A percentile compares a stretch with the other conserved stretches of the same genome.
Evolutionary conservation across 2,797 vertebrate genomes (phyloP).

Genomic region (Salarias fasciatus): DNA sequence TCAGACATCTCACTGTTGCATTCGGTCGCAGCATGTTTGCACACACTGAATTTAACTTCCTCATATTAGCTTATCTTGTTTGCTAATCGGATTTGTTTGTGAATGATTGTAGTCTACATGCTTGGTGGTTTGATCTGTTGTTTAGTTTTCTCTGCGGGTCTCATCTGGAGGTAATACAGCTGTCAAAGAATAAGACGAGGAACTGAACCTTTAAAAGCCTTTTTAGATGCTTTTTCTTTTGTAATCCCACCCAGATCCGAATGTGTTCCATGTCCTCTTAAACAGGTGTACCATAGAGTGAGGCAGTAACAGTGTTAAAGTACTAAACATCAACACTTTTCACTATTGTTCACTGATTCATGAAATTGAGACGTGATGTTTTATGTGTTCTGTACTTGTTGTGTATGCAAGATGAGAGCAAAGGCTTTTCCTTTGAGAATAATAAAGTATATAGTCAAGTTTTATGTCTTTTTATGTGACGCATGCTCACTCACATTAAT

Average conservation of each 20-base stretch:
- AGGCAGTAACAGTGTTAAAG: slow-evolving; percentile 27
- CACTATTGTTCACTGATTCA: slow-evolving; percentile 37
- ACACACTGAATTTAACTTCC: no score
- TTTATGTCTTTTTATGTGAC: neutral
- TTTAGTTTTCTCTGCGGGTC: neutral
- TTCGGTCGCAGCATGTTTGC: no score
- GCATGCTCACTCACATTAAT: neutral
- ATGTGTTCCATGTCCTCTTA: slow-evolving; percentile 14
- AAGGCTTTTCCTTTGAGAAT: slow-evolving; percentile 8
- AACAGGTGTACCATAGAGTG: slow-evolving; percentile 11
- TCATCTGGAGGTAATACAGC: neutral
- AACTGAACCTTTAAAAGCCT: neutral
- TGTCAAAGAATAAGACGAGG: neutral
- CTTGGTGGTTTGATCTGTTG: neutral
- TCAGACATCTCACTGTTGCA: no score
- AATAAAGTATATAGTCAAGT: slow-evolving; percentile 6
- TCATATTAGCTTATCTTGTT: no score
- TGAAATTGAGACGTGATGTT: slow-evolving; percentile 44
- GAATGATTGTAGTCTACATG: no score
- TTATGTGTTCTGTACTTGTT: slow-evolving; percentile 19
- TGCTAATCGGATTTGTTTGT: no score
- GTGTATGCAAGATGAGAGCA: slow-evolving; percentile 11
- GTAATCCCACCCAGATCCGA: slow-evolving; percentile 4
- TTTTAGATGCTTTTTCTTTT: slow-evolving; percentile 4
- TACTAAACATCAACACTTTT: slow-evolving; percentile 33